These are phyloP conservation scores for Thecocarcelia acutangulata DNA, from an alignment of 2,888 invertebrate species.

Conservation along the genomic window DNA sequence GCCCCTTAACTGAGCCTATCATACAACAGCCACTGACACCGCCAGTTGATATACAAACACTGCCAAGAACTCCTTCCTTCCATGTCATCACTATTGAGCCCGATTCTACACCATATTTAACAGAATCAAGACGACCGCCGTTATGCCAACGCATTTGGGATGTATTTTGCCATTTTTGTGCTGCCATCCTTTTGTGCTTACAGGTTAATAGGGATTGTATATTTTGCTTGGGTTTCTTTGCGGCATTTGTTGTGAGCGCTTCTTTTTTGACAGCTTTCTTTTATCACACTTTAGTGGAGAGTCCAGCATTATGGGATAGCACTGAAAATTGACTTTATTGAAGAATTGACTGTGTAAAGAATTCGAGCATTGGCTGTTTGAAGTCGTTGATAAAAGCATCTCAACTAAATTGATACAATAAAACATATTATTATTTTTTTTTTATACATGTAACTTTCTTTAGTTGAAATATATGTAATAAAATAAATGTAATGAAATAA, in stretches of 20 bases:
- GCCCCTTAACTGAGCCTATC: neutral
- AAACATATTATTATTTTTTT: no score
- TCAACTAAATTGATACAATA: no score
- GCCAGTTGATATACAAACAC: neutral
- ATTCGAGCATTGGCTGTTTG: no score
- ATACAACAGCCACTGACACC: neutral
- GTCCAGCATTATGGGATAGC: slow-evolving; percentile 68
- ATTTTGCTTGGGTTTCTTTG: slow-evolving; percentile 78
- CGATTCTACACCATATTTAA: slow-evolving; percentile 71
- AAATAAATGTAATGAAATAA: no score
- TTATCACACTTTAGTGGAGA: slow-evolving; percentile 76
- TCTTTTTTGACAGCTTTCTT: slow-evolving; percentile 79
- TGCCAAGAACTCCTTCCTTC: slow-evolving; percentile 19
- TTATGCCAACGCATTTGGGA: slow-evolving; percentile 72
- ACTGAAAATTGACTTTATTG: neutral
- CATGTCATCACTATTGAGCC: slow-evolving; percentile 75
- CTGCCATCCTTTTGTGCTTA: slow-evolving; percentile 71
- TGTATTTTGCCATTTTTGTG: slow-evolving; percentile 70
- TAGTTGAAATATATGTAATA: no score
- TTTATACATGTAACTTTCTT: no score
- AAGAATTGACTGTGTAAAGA: neutral
- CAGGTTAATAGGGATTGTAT: slow-evolving; percentile 79
- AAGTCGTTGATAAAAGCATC: no score
- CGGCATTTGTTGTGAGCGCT: slow-evolving; percentile 78
- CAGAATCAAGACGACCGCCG: slow-evolving; percentile 71